Conservation (phyloP, 2,797 vertebrate species). For the Anisognathus igniventris region DNA sequence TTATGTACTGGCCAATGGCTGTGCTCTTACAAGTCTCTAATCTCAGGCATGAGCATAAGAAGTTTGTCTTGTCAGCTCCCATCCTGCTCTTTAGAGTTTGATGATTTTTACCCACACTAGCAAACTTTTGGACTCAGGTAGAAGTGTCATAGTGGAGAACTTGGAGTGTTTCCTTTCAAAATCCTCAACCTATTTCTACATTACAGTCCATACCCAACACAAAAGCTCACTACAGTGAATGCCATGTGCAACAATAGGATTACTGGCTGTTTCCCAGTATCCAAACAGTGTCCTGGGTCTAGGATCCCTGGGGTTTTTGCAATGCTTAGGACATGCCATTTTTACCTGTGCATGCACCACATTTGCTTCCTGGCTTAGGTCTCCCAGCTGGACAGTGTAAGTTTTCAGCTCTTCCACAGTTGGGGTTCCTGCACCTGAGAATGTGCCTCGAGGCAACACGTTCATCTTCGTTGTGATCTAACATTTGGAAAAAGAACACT, state of each 20-base stretch:
- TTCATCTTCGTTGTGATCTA: constrained; percentile 78
- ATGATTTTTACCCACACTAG: not conserved
- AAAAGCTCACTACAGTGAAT: not conserved
- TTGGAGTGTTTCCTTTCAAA: not conserved
- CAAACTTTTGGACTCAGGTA: not conserved
- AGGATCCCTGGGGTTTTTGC: not conserved
- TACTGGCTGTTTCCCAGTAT: not conserved
- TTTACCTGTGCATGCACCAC: constrained; percentile 72
- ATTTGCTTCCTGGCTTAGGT: constrained; percentile 74
- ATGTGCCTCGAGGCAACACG: constrained; percentile 56
- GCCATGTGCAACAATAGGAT: not conserved
- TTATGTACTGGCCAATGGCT: not conserved
- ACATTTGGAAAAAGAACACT: constrained; percentile 5
- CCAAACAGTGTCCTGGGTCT: not conserved
- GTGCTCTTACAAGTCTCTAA: not conserved
- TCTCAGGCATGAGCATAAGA: not conserved
- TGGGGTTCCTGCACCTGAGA: constrained; percentile 61
- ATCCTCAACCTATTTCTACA: not conserved
- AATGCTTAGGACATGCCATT: not conserved
- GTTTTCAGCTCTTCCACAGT: constrained; percentile 79
- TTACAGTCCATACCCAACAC: not conserved
- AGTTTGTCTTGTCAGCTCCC: not conserved
- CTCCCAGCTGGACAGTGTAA: constrained; percentile 75
- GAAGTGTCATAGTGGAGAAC: not conserved
- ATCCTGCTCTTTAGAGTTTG: not conserved